Base-by-base conservation (phyloP, 2,888 invertebrate genomes). In the Oscheius myriophilus region DNA sequence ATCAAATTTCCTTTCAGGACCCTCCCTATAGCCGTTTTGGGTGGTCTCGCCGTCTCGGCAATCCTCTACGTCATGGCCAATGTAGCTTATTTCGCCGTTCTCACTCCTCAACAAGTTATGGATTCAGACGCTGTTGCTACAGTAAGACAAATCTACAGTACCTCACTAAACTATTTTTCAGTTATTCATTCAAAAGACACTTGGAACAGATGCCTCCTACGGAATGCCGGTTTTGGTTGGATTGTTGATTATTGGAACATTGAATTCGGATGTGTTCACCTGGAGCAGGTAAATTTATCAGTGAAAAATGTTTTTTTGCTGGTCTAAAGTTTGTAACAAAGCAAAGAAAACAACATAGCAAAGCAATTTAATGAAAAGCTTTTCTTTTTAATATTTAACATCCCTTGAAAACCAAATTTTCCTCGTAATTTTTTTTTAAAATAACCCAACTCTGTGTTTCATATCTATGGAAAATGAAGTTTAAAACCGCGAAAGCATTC, bases 161-260 rank as follows among this genome's bases (percentile, higher is more conserved):
- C 12, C n/a, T n/a, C 43, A 51, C 3, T n/a, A 51, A 12, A 18
- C 25, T 7, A 9, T 33, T n/a, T 57, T 71, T 62, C 70, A 76
- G 76, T 69, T 72, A 18, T 79, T 79, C 57, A 72, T 73, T 18
- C 68, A 71, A 67, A 42, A 62, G 46, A 77, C 79, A n/a, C 64
- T 79, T 21, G 79, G 79, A 41, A 70, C 72, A 16, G 63, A 64
- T 42, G 57, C 75, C 1, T 62, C 73, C 3, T 77, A 73, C 49
- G 73, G 71, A 1, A 75, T 79, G 55, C 79, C 79, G 0, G 75
- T 71, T 6, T 66, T 79, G 11, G 79, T 79, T 26, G 79, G 76
- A 23, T 59, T 79, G 33, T 39, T 79, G 43, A 69, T 79, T 9
- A 71, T 75, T 46, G 79, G 79, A 14, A 79, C 79, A 1, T 51